A percentile compares a stretch with the other conserved stretches of the same genome.
Evolutionary conservation across 1,140 invertebrate species (phyloP).

Genomic region (Nasonia longicornis): DNA sequence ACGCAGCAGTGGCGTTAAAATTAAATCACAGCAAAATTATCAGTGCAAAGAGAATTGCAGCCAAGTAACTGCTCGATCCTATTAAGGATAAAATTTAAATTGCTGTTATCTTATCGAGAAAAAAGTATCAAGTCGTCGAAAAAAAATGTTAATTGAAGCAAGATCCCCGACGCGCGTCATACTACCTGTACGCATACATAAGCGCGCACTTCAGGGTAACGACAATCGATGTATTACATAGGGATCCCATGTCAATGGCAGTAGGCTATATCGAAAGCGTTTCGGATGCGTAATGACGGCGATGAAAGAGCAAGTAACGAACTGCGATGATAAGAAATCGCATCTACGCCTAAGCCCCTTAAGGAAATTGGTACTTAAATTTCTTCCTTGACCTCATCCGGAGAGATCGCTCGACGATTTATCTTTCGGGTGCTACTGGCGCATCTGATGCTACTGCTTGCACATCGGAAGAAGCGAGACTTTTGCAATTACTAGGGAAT

Average conservation of each 20-base stretch:
- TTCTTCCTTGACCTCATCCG: constrained; percentile 34
- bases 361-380: constrained; percentile 42
- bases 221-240: constrained; percentile 25
- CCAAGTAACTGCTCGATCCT: neutral
- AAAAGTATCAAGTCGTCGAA: neutral
- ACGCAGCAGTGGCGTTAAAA: no score
- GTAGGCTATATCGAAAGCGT: neutral
- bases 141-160: neutral
- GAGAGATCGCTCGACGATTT: constrained; percentile 3
- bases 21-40: no score
- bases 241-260: neutral
- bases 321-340: constrained; percentile 19
- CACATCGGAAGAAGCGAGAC: neutral
- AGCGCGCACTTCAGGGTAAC: constrained; percentile 10
- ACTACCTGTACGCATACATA: neutral
- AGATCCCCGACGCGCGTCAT: neutral
- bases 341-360: constrained; percentile 29
- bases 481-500: constrained; percentile 29
- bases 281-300: constrained; percentile 16
- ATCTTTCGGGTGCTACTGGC: neutral
- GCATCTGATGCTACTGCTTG: neutral
- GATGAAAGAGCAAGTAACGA: constrained; percentile 38
- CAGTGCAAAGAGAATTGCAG: neutral
- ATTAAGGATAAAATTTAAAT: neutral
- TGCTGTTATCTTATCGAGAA: neutral